These are phyloP conservation scores for rabbit (Oryctolagus cuniculus) DNA, from an alignment of 2,113 vertebrate species.

Conservation along the genomic window DNA sequence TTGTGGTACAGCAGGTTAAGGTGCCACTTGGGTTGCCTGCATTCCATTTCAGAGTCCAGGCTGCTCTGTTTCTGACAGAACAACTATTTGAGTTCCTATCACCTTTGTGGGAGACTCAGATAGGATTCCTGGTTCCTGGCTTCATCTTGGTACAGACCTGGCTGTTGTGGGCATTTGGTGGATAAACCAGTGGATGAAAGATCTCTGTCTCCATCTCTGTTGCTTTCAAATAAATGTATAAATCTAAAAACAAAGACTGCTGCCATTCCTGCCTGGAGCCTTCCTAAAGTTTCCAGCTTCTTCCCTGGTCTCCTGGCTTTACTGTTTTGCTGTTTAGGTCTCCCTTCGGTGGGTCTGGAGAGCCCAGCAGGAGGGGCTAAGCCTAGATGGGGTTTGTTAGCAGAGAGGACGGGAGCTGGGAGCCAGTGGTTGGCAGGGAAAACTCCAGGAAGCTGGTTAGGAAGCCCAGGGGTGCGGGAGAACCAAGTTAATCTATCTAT, in stretches of 20 bases:
- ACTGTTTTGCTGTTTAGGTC: neutral
- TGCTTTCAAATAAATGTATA: too few relatives aligned
- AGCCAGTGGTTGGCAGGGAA: neutral
- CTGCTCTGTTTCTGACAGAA: too few relatives aligned
- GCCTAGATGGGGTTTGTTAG: neutral
- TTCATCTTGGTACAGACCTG: too few relatives aligned
- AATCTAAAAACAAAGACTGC: neutral
- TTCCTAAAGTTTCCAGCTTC: neutral
- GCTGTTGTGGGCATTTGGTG: too few relatives aligned
- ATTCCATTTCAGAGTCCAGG: too few relatives aligned
- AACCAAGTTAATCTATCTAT: conserved; percentile 65
- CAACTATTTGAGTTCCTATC: too few relatives aligned
- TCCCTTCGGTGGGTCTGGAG: neutral
- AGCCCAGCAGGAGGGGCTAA: neutral
- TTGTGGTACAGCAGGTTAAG: too few relatives aligned
- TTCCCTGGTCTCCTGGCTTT: conserved; percentile 13
- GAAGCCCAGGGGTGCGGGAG: conserved; percentile 44
- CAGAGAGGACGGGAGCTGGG: neutral
- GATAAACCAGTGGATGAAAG: too few relatives aligned
- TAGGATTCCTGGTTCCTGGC: too few relatives aligned
- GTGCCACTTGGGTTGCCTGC: too few relatives aligned
- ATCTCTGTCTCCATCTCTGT: too few relatives aligned
- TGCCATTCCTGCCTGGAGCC: neutral
- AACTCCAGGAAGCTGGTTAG: conserved; percentile 38
- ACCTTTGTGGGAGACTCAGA: too few relatives aligned